These are phyloP conservation scores for Hipposideros armiger DNA, from an alignment of 2,113 vertebrate genomes.

Conservation along the genomic window DNA sequence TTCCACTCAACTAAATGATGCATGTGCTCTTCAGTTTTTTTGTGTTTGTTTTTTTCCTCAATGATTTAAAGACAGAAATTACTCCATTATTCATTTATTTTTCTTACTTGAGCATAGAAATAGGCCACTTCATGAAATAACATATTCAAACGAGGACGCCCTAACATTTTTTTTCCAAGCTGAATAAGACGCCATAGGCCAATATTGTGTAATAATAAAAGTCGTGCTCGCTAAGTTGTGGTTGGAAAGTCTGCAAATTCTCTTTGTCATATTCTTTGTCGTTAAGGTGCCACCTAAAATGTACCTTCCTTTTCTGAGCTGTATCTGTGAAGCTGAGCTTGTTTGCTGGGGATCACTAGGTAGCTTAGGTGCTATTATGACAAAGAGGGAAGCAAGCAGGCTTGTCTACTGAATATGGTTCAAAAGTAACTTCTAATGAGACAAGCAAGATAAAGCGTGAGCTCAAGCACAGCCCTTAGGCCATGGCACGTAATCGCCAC, in stretches of 20 bases:
- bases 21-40: background rate
- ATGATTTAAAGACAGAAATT: background rate
- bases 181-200: background rate
- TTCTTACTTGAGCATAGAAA: background rate
- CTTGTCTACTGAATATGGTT: background rate
- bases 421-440: background rate
- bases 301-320: background rate
- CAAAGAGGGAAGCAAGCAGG: background rate
- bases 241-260: background rate
- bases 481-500: background rate
- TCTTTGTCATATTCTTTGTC: background rate
- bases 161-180: background rate
- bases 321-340: background rate
- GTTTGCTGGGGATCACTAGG: background rate
- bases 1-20: background rate
- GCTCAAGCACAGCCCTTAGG: background rate
- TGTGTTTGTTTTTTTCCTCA: background rate
- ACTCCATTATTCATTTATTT: background rate
- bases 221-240: background rate
- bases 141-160: background rate
- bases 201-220: background rate
- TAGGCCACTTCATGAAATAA: background rate
- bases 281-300: background rate
- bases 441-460: background rate
- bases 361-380: too few species aligned